Base-by-base conservation (phyloP, 2,113 vertebrate genomes). In the Tichodroma muraria region DNA sequence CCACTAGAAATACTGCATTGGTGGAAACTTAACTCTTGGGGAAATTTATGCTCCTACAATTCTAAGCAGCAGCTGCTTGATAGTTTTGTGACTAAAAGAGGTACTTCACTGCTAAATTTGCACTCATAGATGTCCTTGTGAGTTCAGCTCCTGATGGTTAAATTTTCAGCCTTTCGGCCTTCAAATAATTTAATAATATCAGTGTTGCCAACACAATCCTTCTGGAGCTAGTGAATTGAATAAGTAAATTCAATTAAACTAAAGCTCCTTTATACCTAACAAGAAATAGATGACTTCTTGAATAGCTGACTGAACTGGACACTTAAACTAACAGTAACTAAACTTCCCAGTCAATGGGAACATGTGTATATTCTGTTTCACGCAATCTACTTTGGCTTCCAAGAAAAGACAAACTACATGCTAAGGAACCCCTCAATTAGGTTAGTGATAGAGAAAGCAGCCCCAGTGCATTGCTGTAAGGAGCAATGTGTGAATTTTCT, bases 401-500 rank as follows among this genome's bases (percentile, higher is more conserved):
- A 82, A 77, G 80, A 94, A 96, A 94, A 89, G 90, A 88, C 44
- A 79, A 80, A 77, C 18, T 57, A 76, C 28, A 30, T 30, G 25
- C 28, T 59, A 71, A 88, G 61, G 76, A 79, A 59, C 73, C 45
- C 47, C 89, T 77, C 88, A 40, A 86, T 54, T 85, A 81, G 28
- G 35, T 77, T 49, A 89, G 25, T 60, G 31, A 31, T 54, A 92
- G 53, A 88, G 64, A 95, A 94, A 83, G 72, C 33, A 91, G 45
- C 2, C 15, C 44, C 11, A 56, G 57, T n/a, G 37, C 37, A 61
- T 31, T 70, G 28, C 65, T 96, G n/a, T 73, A 88, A 82, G 79
- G 53, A 94, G 85, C 40, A 88, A 88, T 37, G 90, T 89, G 92
- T 85, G 86, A 75, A 73, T 88, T 93, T 92, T 95, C 78, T 95